A percentile compares a stretch with the other conserved stretches of the same genome.
These are phyloP conservation scores for Smittia sp. DNA, from an alignment of 2,888 invertebrate genomes.

Conservation along the genomic window DNA sequence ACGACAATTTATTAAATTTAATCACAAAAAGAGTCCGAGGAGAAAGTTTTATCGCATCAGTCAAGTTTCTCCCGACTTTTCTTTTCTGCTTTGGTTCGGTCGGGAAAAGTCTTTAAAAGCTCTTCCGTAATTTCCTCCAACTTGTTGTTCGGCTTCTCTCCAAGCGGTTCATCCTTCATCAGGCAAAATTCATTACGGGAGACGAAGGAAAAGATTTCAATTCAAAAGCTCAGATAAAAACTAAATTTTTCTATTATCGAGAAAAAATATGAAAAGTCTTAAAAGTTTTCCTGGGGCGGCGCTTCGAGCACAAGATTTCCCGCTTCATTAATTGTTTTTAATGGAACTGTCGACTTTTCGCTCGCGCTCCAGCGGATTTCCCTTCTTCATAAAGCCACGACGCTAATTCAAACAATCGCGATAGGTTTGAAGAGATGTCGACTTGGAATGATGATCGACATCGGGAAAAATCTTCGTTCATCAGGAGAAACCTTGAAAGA, in stretches of 20 bases:
- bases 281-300: neutral
- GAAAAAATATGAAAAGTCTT: neutral
- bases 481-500: no score
- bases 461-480: neutral
- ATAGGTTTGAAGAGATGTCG: no score
- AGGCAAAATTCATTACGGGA: no score
- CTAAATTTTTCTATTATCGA: neutral
- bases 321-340: slow-evolving; percentile 3
- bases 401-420: neutral
- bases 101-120: neutral
- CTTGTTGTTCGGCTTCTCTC: no score
- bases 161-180: no score
- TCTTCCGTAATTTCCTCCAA: neutral
- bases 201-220: no score
- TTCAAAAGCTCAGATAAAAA: neutral
- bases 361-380: neutral
- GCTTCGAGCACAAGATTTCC: neutral
- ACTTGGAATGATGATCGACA: neutral
- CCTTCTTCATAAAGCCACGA: neutral
- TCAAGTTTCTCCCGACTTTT: neutral
- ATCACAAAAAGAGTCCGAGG: neutral
- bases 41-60: slow-evolving; percentile 8
- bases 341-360: slow-evolving; percentile 2
- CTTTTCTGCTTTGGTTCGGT: neutral
- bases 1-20: neutral